phyloP scores from a whole-genome alignment of 2,113 vertebrate species.

The Ophiodon elongatus region DNA sequence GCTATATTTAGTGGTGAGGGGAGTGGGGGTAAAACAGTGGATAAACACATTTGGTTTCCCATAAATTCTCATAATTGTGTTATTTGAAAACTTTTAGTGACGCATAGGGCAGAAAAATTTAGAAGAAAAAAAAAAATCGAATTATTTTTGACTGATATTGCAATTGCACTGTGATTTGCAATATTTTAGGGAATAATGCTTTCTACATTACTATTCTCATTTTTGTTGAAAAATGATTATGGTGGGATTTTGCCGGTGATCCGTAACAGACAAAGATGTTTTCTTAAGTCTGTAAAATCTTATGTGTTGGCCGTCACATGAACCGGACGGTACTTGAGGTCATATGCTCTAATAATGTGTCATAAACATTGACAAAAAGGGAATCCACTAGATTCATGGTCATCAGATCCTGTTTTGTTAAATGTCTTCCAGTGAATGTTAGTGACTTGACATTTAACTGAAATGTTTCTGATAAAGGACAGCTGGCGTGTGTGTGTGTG shows the following conservation, averaged over 20 bases:
- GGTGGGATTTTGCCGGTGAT: too few relatives aligned
- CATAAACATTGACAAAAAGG: background rate
- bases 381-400: background rate
- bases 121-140: too few relatives aligned
- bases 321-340: background rate
- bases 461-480: slow-evolving; percentile 44
- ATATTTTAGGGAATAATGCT: background rate
- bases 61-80: too few relatives aligned
- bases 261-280: too few relatives aligned
- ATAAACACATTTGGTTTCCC: background rate
- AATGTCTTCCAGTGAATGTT: slow-evolving; percentile 24
- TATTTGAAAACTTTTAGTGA: too few relatives aligned
- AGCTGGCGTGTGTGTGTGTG: slow-evolving; percentile 5
- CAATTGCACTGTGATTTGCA: too few relatives aligned
- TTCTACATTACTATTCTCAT: background rate
- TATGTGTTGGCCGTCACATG: background rate
- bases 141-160: too few relatives aligned
- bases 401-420: slow-evolving; percentile 13
- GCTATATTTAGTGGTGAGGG: background rate
- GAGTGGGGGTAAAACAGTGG: background rate
- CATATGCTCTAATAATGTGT: too few relatives aligned
- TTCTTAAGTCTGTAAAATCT: background rate
- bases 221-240: background rate
- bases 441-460: slow-evolving; percentile 56
- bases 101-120: too few relatives aligned